Conservation (phyloP, 2,888 invertebrate genomes). For the Notodonta ziczac region DNA sequence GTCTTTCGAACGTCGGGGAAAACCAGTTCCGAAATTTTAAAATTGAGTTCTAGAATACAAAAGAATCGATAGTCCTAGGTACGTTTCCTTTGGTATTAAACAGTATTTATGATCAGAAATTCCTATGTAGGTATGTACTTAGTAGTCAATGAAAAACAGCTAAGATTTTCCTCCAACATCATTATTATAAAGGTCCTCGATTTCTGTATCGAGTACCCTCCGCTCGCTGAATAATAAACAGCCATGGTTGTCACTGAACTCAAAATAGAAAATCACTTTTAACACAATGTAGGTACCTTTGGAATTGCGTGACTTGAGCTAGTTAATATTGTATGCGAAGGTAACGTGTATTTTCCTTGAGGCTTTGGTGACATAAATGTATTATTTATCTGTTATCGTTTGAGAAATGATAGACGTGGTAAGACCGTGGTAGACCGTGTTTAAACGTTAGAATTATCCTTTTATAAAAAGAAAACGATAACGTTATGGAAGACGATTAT, state of each 20-base stretch:
- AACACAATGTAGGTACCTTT: too few relatives aligned
- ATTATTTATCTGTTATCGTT: slow-evolving; percentile 5
- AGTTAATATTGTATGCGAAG: slow-evolving; percentile 21
- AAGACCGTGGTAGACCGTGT: not conserved
- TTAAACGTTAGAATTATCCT: too few relatives aligned
- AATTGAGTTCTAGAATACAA: too few relatives aligned
- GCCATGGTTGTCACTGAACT: slow-evolving; percentile 16
- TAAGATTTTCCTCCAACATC: not conserved
- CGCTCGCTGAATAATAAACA: slow-evolving; percentile 27
- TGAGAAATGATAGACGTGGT: slow-evolving; percentile 5
- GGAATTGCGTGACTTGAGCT: slow-evolving; percentile 32
- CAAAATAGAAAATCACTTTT: slow-evolving; percentile 1
- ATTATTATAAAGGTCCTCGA: slow-evolving; percentile 28
- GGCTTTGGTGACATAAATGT: slow-evolving; percentile 3
- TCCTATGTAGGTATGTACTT: not conserved
- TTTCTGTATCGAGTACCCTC: slow-evolving; percentile 18
- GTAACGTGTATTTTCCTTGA: slow-evolving; percentile 27
- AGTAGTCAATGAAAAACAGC: not conserved
- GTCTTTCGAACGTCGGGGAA: too few relatives aligned
- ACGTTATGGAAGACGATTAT: not conserved
- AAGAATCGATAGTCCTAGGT: too few relatives aligned
- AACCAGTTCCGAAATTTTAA: too few relatives aligned
- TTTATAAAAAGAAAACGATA: not conserved
- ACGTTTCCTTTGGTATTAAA: too few relatives aligned
- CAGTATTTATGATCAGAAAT: not conserved